phyloP scores from a whole-genome alignment of 2,113 vertebrate species.

The Chloropsis hardwickii region DNA sequence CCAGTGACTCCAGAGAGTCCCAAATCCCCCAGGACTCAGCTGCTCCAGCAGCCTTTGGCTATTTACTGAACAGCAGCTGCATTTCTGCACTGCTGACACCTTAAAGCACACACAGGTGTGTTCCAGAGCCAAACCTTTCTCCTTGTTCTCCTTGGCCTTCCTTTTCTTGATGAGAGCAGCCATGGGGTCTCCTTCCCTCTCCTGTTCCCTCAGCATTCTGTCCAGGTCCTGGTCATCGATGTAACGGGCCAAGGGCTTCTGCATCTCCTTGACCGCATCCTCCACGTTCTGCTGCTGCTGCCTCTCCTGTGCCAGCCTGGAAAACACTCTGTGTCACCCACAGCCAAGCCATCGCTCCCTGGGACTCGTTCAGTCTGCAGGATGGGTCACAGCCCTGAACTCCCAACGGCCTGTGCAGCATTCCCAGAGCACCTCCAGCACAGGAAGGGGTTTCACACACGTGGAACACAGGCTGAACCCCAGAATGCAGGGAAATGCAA shows the following conservation, averaged over 20 bases:
- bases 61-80: background rate
- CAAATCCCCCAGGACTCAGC: background rate
- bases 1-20: accelerated
- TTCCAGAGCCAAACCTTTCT: conserved; percentile 71
- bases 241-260: conserved; percentile 91
- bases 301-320: conserved; percentile 84
- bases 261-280: conserved; percentile 85
- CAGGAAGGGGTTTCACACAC: accelerated
- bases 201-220: conserved; percentile 88
- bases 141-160: conserved; percentile 79
- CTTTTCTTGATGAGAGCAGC: conserved; percentile 86
- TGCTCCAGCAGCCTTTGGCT: background rate
- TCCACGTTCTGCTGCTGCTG: conserved; percentile 89
- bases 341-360: accelerated
- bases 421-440: accelerated
- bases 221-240: conserved; percentile 91
- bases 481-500: accelerated
- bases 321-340: background rate
- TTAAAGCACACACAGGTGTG: accelerated
- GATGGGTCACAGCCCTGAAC: accelerated
- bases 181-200: conserved; percentile 96
- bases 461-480: accelerated
- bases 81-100: background rate
- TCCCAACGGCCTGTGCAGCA: accelerated
- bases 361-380: accelerated